A percentile compares a stretch with the other conserved stretches of the same genome.
Evolutionary conservation across 2,797 vertebrate genomes (phyloP).

Genomic region (Cuniculus paca): DNA sequence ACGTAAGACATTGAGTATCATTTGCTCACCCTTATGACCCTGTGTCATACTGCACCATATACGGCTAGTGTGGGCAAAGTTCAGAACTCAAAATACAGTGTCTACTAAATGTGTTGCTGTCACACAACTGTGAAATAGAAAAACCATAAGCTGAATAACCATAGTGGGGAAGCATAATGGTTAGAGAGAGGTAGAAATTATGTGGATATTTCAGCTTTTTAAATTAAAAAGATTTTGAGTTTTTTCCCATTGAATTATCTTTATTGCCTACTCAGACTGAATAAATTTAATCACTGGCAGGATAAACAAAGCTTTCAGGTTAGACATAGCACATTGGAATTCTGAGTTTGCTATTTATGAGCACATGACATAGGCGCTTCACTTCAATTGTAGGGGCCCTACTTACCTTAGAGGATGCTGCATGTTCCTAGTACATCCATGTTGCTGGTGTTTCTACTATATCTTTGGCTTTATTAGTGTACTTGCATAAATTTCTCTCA

Average conservation of each 20-base stretch:
- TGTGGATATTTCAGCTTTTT: slow-evolving; percentile 29
- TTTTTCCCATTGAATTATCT: not conserved
- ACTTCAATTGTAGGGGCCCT: not conserved
- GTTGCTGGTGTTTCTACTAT: not conserved
- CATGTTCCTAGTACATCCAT: not conserved
- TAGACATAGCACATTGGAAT: not conserved
- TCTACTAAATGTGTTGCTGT: not conserved
- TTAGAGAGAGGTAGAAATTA: slow-evolving; percentile 29
- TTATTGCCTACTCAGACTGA: not conserved
- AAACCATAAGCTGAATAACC: not conserved
- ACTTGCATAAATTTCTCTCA: not conserved
- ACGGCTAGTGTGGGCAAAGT: not conserved
- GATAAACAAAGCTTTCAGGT: not conserved
- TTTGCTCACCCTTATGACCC: not conserved
- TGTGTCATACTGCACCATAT: not conserved
- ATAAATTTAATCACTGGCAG: not conserved
- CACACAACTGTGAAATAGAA: not conserved
- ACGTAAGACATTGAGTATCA: not conserved
- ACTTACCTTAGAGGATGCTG: not conserved
- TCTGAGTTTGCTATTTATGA: not conserved
- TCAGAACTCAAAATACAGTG: not conserved
- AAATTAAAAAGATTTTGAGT: slow-evolving; percentile 14
- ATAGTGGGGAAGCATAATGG: not conserved
- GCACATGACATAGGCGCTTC: not conserved
- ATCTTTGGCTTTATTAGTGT: not conserved